Evolutionary conservation across 92 coral and sea anemone species (phyloP).

Genomic region (Paragorgia papillata): DNA sequence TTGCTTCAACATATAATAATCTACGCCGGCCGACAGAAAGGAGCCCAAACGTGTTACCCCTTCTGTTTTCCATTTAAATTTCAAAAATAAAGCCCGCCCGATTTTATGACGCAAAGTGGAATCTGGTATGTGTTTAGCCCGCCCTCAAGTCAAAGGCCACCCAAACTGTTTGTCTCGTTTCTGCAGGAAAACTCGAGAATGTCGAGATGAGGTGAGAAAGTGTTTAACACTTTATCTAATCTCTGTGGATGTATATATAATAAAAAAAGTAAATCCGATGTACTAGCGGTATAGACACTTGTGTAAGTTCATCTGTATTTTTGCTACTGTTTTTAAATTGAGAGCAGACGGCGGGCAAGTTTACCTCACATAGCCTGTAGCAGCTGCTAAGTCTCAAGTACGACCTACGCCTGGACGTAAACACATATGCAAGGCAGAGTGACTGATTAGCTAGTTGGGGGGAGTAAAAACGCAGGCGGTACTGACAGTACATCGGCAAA

Average conservation of each 20-base stretch:
- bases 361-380: background rate
- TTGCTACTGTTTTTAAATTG: background rate
- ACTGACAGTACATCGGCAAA: constrained; percentile 17
- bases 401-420: background rate
- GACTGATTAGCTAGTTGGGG: background rate
- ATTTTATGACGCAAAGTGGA: constrained; percentile 31
- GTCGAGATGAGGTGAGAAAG: constrained; percentile 34
- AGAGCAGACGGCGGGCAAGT: constrained; percentile 8
- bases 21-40: constrained; percentile 37
- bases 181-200: constrained; percentile 24
- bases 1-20: background rate
- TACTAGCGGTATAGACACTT: constrained; percentile 1
- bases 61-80: constrained; percentile 39
- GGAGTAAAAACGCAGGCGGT: constrained; percentile 4
- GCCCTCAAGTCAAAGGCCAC: constrained; percentile 53
- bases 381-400: constrained; percentile 36
- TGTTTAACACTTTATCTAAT: constrained; percentile 25
- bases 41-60: constrained; percentile 24
- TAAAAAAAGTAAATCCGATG: background rate
- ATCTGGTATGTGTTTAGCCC: constrained; percentile 38
- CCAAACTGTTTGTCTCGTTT: constrained; percentile 39
- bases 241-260: background rate
- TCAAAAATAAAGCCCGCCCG: constrained; percentile 37
- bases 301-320: background rate
- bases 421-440: background rate